Evolutionary conservation across 30 jellyfish, hydroid and myxozoan genomes (phyloP).

Genomic region (Rhopilema esculentum): DNA sequence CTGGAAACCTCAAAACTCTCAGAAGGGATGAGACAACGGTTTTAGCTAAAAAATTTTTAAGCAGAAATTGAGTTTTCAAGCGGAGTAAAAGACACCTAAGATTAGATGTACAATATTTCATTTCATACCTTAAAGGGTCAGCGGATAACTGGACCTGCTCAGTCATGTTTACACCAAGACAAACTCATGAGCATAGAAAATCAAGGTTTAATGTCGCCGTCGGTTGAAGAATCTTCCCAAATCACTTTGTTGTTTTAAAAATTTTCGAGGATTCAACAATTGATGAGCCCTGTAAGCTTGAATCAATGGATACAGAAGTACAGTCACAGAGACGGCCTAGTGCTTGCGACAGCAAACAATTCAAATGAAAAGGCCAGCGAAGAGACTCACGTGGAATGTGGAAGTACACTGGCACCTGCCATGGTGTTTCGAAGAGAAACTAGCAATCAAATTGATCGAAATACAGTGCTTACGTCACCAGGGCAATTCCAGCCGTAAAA

Average conservation of each 20-base stretch:
- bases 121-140: neutral
- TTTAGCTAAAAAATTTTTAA: too few relatives aligned
- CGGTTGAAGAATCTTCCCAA: too few relatives aligned
- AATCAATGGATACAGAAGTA: too few relatives aligned
- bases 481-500: neutral
- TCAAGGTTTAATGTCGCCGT: too few relatives aligned
- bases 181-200: neutral
- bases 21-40: too few relatives aligned
- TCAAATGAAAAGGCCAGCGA: constrained; percentile 30
- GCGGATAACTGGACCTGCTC: neutral
- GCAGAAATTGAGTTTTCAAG: neutral
- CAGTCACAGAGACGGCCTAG: constrained; percentile 18
- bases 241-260: too few relatives aligned
- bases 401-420: constrained; percentile 61
- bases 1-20: too few relatives aligned
- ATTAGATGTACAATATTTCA: neutral
- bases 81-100: neutral
- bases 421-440: neutral
- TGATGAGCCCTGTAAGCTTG: neutral
- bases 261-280: neutral
- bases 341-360: neutral
- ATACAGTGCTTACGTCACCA: constrained; percentile 6
- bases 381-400: constrained; percentile 56
- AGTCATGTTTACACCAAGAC: neutral
- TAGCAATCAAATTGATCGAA: neutral